Evolutionary conservation across 1,140 invertebrate genomes (phyloP), one percentile per base, ranked within the genome.

Genomic region (Lethocerus indicus): DNA sequence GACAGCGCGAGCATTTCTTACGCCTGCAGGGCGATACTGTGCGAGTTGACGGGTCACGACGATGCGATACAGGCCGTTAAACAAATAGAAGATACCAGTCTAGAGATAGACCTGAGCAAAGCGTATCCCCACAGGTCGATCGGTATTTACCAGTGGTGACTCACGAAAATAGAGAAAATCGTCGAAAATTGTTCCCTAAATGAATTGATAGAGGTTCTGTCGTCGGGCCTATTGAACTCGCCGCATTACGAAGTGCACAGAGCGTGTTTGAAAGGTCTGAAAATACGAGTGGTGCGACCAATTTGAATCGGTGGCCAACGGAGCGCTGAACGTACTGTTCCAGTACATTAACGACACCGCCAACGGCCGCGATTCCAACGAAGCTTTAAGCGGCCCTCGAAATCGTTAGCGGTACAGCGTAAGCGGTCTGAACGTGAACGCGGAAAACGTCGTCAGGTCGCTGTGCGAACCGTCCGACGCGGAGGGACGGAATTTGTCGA

Each of bases 261-360:
- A 35, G 41, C 51, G 5, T 43, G 40, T 16, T 32, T 53, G 14
- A 24, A 13, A 13, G 13, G 32, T 13, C 23, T 53, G 29, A 16
- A 36, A 28, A 1, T 16, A 2, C 43, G 41, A 29, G 32, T 53
- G 5, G 2, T 32, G 1, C 20, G 28, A 18, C 12, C 40, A 53
- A 18, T 53, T 53, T 42, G 39, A 49, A 53, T 20, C 39, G n/a
- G 47, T 43, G 24, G 25, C 46, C 29, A 53, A 47, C 25, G 39
- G 35, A 16, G 39, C 37, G 6, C 12, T 53, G 12, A 43, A 47
- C 21, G 27, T 23, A 23, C 40, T 51, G 6, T 45, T 51, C 12
- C 35, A 26, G 21, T 51, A 23, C 32, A 26, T 50, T 1, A 49
- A 23, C 20, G 36, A 21, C 24, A 21, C 32, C 18, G 18, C 24